phyloP scores from a whole-genome alignment of 2,797 vertebrate genomes.

The Trachurus trachurus region DNA sequence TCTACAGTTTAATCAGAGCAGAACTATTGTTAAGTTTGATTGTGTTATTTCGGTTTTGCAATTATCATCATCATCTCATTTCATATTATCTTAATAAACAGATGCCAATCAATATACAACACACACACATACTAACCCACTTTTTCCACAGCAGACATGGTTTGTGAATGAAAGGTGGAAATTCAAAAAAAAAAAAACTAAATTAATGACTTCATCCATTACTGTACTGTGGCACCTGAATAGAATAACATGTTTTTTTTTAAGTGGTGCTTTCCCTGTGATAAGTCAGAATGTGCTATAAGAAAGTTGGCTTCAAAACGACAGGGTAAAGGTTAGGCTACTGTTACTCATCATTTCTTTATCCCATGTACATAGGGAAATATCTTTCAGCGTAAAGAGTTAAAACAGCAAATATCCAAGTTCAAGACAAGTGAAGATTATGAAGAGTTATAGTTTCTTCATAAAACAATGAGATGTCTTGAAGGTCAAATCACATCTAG shows the following conservation, averaged over 20 bases:
- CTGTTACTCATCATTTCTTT: no score
- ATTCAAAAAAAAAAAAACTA: background rate
- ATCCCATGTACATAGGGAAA: background rate
- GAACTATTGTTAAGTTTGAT: slow-evolving; percentile 9
- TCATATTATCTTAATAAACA: background rate
- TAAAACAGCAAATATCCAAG: background rate
- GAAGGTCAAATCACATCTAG: background rate
- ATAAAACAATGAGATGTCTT: no score
- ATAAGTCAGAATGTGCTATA: background rate
- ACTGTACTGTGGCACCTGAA: background rate
- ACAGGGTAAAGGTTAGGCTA: background rate
- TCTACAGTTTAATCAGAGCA: slow-evolving; percentile 16
- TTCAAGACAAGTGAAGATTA: background rate
- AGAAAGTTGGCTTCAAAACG: background rate
- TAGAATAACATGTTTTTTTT: no score
- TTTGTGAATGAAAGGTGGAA: background rate
- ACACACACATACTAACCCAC: background rate
- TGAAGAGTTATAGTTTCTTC: background rate
- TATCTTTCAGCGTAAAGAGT: background rate
- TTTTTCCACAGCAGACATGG: background rate
- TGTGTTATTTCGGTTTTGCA: background rate
- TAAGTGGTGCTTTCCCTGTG: background rate
- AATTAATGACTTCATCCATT: background rate
- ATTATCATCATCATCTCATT: background rate
- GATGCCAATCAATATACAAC: background rate